A percentile compares a stretch with the other conserved stretches of the same genome.
Evolutionary conservation across 2,113 vertebrate species (phyloP).

Genomic region (Xiphophorus couchianus): DNA sequence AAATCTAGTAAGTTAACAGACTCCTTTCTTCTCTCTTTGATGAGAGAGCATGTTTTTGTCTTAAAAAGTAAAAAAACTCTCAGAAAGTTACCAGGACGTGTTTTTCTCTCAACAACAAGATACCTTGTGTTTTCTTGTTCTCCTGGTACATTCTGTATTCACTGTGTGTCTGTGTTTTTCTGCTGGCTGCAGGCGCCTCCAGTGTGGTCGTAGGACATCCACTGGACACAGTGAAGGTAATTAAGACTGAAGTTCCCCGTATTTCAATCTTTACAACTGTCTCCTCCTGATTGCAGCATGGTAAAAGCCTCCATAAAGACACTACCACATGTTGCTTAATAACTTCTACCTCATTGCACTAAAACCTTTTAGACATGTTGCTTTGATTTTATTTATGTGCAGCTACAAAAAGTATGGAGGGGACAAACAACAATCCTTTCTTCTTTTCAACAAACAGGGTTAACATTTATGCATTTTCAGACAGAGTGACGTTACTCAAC

Average conservation of each 20-base stretch:
- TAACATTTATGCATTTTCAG: neutral
- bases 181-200: slow-evolving; percentile 72
- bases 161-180: neutral
- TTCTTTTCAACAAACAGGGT: neutral
- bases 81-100: neutral
- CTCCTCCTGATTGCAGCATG: neutral
- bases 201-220: slow-evolving; percentile 84
- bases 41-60: neutral
- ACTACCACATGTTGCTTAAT: neutral
- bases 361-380: neutral
- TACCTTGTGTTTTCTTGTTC: neutral
- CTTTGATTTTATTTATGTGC: neutral
- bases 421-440: neutral
- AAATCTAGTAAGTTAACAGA: neutral
- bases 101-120: neutral
- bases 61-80: neutral
- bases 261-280: neutral
- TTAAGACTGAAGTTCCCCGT: neutral
- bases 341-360: neutral
- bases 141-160: neutral
- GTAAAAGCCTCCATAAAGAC: neutral
- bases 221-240: slow-evolving; percentile 83
- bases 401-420: neutral
- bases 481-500: too few species aligned
- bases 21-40: too few species aligned